phyloP scores from a whole-genome alignment of 2,888 invertebrate species.

The Bugulina stolonifera region DNA sequence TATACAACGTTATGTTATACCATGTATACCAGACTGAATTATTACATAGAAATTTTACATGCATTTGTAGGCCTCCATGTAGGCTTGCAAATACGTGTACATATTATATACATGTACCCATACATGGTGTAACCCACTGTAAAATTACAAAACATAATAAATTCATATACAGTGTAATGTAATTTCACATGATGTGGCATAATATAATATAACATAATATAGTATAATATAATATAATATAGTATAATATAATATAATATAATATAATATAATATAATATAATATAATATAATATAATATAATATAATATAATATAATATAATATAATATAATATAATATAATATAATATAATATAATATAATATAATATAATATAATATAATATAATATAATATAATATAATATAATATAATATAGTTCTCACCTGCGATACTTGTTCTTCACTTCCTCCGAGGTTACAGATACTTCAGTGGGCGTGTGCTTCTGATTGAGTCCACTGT shows the following conservation, averaged over 20 bases:
- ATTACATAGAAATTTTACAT: too few relatives aligned
- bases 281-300: neutral
- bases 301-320: neutral
- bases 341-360: neutral
- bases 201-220: neutral
- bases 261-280: neutral
- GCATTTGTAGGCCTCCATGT: too few relatives aligned
- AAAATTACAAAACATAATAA: neutral
- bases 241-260: slow-evolving; percentile 1
- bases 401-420: neutral
- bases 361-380: slow-evolving; percentile 1
- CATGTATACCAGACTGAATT: too few relatives aligned
- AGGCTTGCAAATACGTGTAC: too few relatives aligned
- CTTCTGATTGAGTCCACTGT: neutral
- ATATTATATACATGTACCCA: too few relatives aligned
- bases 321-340: neutral
- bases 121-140: neutral
- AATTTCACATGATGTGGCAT: neutral
- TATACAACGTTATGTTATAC: too few relatives aligned
- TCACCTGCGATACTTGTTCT: slow-evolving; percentile 23
- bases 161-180: neutral
- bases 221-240: neutral
- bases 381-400: neutral
- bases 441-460: slow-evolving; percentile 3
- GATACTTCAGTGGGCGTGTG: slow-evolving; percentile 18